Evolutionary conservation across 53 echinoderm and acorn worm genomes (phyloP), one percentile per base, ranked within the genome.

Genomic region (Stichopus horrens): DNA sequence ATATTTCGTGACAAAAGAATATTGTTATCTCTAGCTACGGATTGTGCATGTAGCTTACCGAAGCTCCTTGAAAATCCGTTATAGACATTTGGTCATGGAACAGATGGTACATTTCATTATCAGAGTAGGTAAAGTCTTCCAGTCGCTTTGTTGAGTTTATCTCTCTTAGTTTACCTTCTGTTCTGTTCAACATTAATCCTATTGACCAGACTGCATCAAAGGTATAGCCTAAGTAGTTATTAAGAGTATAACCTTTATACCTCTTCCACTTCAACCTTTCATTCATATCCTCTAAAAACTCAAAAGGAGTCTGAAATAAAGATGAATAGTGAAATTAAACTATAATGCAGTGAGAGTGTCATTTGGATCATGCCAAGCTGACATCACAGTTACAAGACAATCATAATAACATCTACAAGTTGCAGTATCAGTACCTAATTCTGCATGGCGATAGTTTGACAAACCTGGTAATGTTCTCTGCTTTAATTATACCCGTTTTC

Each of bases 131-230:
- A 52, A 92, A 92, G 74, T 89, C 86, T 55, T 92, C 92, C 22
- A 92, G 76, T 74, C 89, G 22, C 60, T 76, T 85, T 4, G 7
- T 19, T 11, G 23, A 52, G 9, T 58, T 74, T 54, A 22, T 79
- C 52, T 75, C 66, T 84, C 89, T 68, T 16, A 92, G 74, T 16
- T 54, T 58, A 58, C 65, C 76, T 20, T 76, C 79, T 2, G 89
- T 76, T 8, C 89, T 83, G 76, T 92, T 92, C 9, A 92, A 52
- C 86, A 89, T 89, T 22, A 92, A 78, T 23, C 89, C 92, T 52
- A 89, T 71, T 52, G 92, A 86, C 92, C 92, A 92, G 13, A 86
- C 77, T 18, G 92, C 86, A 63, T 92, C 92, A 71, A 88, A 92
- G 16, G 85, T 89, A 59, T 83, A 89, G 8, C 58, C 54, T 10